Evolutionary conservation across 2,113 vertebrate genomes (phyloP).

Genomic region (Peromyscus polionotus): DNA sequence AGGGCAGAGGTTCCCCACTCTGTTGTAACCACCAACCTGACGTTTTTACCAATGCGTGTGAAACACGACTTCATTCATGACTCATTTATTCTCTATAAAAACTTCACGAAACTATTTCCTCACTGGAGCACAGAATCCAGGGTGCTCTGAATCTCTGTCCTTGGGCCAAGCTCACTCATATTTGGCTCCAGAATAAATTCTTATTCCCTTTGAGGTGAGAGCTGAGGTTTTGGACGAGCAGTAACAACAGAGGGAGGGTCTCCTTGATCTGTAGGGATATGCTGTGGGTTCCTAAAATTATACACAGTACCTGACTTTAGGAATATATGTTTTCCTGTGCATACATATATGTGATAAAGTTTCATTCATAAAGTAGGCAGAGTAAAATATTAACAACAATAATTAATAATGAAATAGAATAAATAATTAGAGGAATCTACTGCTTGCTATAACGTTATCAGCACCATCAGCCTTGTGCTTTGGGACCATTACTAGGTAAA

Average conservation of each 20-base stretch:
- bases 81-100: background rate
- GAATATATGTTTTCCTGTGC: background rate
- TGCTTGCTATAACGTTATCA: background rate
- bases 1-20: background rate
- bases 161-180: background rate
- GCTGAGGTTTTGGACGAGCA: background rate
- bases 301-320: background rate
- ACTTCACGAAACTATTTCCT: background rate
- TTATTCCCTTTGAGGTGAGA: background rate
- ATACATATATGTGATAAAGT: background rate
- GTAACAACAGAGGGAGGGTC: background rate
- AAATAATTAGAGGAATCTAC: background rate
- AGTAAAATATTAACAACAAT: background rate
- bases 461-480: background rate
- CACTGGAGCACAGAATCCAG: too few species aligned
- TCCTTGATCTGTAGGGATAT: too few species aligned
- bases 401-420: background rate
- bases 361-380: background rate
- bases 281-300: background rate
- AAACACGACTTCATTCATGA: background rate
- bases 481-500: background rate
- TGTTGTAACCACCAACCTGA: background rate
- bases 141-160: background rate
- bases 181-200: background rate
- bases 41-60: background rate